Base-by-base conservation (phyloP, 2,113 vertebrate genomes). In the Zosterops japonicus region DNA sequence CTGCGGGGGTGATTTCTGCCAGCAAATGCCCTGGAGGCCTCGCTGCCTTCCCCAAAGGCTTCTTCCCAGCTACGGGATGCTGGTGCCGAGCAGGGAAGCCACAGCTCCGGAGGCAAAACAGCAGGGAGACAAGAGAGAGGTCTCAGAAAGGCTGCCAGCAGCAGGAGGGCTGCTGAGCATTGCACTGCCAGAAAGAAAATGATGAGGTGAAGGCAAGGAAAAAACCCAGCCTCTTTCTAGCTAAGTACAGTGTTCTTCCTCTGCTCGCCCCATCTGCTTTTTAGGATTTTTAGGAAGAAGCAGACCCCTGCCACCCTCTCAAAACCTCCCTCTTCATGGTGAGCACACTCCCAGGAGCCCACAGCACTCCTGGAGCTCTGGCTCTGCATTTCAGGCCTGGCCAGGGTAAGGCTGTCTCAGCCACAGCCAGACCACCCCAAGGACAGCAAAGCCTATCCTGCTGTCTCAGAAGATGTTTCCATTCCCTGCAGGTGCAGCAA, bases 71-170 rank as follows among this genome's bases (percentile, higher is more conserved):
- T 77, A 42, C 4, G 12, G 31, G 60, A 80, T 87, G 69, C 94
- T 90, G 60, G 89, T 95, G 83, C 57, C 8, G 46, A 64, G 93
- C 61, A 67, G 72, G 39, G 35, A 65, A 84, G 76, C 49, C 60
- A 7, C 35, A 63, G 36, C 70, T 57, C 57, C 1, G 9, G 65
- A 23, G 64, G 70, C 63, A 70, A 83, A 93, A 63, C 50, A 76
- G 79, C 11, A 1, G 59, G 59, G 56, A 83, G 35, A 39, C 49
- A 47, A 47, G n/a, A 55, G 41, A 46, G 65, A 39, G 19, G 42
- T 9, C 64, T 89, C 20, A 4, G 57, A 22, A 61, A 71, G 50
- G 53, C 78, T 64, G 78, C 65, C 65, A 61, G 81, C 69, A 64
- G 72, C 61, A 53, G 78, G 6, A 84, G 19, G 14, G 25, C 85